These are phyloP conservation scores for Orthosia cruda DNA, from an alignment of 2,888 invertebrate genomes.

Conservation along the genomic window DNA sequence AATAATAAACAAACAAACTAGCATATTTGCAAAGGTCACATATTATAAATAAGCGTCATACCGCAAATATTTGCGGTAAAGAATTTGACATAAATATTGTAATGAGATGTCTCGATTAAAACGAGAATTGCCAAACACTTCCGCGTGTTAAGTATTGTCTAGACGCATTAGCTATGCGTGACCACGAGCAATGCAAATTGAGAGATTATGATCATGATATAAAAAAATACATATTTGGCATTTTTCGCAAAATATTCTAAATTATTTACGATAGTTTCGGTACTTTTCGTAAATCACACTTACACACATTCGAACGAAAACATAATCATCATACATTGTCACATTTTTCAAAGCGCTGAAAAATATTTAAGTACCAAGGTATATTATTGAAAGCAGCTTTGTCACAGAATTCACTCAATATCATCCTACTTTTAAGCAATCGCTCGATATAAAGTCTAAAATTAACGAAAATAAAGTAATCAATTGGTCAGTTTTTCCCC, in stretches of 20 bases:
- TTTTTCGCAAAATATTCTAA: not conserved
- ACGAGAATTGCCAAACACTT: slow-evolving; percentile 49
- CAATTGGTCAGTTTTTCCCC: not conserved
- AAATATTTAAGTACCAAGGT: not conserved
- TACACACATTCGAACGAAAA: too few species aligned
- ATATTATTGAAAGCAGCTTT: not conserved
- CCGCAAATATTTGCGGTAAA: slow-evolving; percentile 29
- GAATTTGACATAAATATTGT: slow-evolving; percentile 57
- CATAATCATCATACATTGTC: too few species aligned
- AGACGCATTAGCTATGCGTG: slow-evolving; percentile 36
- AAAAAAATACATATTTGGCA: not conserved
- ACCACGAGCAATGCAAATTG: slow-evolving; percentile 17
- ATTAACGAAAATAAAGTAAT: not conserved
- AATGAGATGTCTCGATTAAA: slow-evolving; percentile 45
- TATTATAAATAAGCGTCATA: slow-evolving; percentile 35
- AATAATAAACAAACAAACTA: slow-evolving; percentile 47
- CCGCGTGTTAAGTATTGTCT: slow-evolving; percentile 44
- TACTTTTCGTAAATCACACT: not conserved
- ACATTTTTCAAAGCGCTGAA: not conserved
- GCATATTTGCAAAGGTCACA: slow-evolving; percentile 58
- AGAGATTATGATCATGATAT: slow-evolving; percentile 4
- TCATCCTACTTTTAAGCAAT: too few species aligned
- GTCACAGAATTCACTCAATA: too few species aligned
- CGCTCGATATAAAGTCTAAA: not conserved
- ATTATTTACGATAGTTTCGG: not conserved